A percentile compares a stretch with the other conserved stretches of the same genome.
Conservation (phyloP, 2,797 vertebrate species). For the Micromesistius poutassou region DNA sequence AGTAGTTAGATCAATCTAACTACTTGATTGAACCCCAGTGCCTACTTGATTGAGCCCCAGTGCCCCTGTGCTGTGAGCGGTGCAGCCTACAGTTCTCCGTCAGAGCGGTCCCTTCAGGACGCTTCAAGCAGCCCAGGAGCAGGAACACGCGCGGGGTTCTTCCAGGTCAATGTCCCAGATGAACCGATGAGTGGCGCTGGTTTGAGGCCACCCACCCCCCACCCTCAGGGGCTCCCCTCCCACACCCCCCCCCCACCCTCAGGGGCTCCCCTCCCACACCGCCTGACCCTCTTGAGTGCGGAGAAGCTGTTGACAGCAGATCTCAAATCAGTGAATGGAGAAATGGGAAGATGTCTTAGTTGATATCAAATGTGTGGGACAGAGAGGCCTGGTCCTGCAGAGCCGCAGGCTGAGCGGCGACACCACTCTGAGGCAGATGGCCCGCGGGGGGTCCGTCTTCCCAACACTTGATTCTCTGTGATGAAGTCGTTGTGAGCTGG, state of each 20-base stretch:
- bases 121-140: neutral
- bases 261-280: neutral
- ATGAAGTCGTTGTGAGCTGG: neutral
- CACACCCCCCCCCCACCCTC: neutral
- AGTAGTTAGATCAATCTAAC: no score
- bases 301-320: conserved; percentile 3
- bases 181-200: conserved; percentile 45
- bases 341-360: neutral
- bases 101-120: neutral
- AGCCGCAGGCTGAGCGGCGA: neutral
- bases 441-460: neutral
- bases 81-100: neutral
- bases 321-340: neutral
- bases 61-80: neutral
- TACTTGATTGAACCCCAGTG: no score
- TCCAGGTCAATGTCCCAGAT: neutral
- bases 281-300: conserved; percentile 13
- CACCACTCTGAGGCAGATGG: neutral
- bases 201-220: neutral
- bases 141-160: neutral
- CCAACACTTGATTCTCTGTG: neutral
- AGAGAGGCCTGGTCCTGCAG: neutral
- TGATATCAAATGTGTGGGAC: neutral
- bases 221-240: neutral
- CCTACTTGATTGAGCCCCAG: no score